Percentiles rank a stretch among this genome's conserved stretches.
Conservation (phyloP, 2,888 invertebrate genomes). For the Rosalia funebris region DNA sequence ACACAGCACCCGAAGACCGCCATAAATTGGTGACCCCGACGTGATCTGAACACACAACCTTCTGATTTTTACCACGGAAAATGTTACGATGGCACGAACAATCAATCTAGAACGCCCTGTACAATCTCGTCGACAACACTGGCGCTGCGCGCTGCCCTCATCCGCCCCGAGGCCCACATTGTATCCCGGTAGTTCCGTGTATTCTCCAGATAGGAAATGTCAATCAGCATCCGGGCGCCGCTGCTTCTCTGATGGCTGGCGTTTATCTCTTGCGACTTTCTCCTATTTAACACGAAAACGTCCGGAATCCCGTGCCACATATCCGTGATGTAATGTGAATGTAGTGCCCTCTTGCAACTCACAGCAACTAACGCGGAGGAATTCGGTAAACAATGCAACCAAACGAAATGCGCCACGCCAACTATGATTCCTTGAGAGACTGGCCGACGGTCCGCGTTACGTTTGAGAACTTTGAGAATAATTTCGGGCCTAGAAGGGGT, state of each 20-base stretch:
- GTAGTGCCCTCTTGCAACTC: not conserved
- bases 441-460: not conserved
- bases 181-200: not conserved
- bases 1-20: no score
- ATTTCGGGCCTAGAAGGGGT: no score
- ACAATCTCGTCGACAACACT: no score
- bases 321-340: not conserved
- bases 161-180: conserved; percentile 13
- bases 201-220: conserved; percentile 8
- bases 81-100: no score
- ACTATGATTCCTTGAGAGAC: not conserved
- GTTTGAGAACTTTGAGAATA: no score
- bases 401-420: not conserved
- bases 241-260: not conserved
- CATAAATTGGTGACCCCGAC: no score
- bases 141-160: no score
- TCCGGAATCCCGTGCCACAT: conserved; percentile 12
- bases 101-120: no score
- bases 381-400: conserved; percentile 5
- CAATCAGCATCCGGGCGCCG: conserved; percentile 20
- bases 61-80: no score
- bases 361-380: not conserved
- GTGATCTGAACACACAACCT: no score
- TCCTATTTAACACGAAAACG: not conserved
- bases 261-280: conserved; percentile 13